phyloP scores from a whole-genome alignment of 2,888 invertebrate species.

The Drosophila mimetica region DNA sequence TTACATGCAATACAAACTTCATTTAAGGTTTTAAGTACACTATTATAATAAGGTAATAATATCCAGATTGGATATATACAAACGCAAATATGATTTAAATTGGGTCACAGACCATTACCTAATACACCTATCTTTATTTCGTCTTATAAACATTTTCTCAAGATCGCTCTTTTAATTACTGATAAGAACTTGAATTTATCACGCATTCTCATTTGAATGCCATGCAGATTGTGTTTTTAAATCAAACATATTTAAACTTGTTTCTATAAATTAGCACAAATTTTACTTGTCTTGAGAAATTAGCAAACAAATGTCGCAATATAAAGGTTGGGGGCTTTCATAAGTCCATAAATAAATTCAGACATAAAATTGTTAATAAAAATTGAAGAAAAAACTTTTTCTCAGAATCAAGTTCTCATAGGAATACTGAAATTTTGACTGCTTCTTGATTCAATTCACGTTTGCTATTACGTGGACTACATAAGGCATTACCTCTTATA shows the following conservation, averaged over 20 bases:
- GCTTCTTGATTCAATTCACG: constrained; percentile 19
- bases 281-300: not conserved
- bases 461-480: constrained; percentile 22
- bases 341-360: not conserved
- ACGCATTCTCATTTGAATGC: not conserved
- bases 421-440: constrained; percentile 1
- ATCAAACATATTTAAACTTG: not conserved
- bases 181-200: not conserved
- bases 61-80: not conserved
- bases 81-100: not conserved
- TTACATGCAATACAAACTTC: too few species aligned
- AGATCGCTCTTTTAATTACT: not conserved
- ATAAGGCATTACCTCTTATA: constrained; percentile 9
- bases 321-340: not conserved
- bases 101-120: not conserved
- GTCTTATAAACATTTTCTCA: not conserved
- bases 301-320: not conserved
- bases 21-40: too few species aligned
- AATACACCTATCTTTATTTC: not conserved
- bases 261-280: not conserved
- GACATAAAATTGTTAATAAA: not conserved
- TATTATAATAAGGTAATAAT: not conserved
- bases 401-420: constrained; percentile 4
- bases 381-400: not conserved
- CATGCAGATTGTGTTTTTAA: not conserved